A percentile compares a stretch with the other conserved stretches of the same genome.
Conservation (phyloP, 2,113 vertebrate species). For the Sinocyclocheilus anophthalmus region DNA sequence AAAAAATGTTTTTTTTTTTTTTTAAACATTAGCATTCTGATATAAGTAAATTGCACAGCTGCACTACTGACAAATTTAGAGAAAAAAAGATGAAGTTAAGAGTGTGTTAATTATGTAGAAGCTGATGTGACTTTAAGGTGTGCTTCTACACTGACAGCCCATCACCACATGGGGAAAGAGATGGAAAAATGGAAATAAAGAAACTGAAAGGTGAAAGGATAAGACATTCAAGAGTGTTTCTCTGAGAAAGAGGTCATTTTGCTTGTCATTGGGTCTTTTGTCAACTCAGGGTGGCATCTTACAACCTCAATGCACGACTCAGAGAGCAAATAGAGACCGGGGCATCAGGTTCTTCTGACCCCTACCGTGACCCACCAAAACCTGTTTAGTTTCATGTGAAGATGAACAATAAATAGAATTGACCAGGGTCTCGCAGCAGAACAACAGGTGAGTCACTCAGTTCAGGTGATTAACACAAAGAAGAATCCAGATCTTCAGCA, state of each 20-base stretch:
- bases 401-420: not conserved
- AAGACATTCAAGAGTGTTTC: not conserved
- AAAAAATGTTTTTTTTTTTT: too few species aligned
- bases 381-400: not conserved
- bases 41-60: too few species aligned
- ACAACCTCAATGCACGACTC: not conserved
- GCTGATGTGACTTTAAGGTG: too few species aligned
- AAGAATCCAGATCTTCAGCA: slow-evolving; percentile 61
- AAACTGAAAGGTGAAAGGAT: not conserved
- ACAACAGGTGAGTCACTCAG: not conserved
- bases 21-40: too few species aligned
- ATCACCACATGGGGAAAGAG: not conserved
- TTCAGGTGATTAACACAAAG: slow-evolving; percentile 5
- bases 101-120: too few species aligned
- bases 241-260: too few species aligned
- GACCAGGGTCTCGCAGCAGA: not conserved
- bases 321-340: not conserved
- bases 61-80: too few species aligned
- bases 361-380: not conserved
- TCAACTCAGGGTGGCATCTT: too few species aligned
- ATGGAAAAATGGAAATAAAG: not conserved
- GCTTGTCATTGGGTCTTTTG: not conserved
- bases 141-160: slow-evolving; percentile 3
- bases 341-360: not conserved
- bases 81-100: too few species aligned